Conservation (phyloP, 1,140 invertebrate species). For the Drosophila mauritiana region DNA sequence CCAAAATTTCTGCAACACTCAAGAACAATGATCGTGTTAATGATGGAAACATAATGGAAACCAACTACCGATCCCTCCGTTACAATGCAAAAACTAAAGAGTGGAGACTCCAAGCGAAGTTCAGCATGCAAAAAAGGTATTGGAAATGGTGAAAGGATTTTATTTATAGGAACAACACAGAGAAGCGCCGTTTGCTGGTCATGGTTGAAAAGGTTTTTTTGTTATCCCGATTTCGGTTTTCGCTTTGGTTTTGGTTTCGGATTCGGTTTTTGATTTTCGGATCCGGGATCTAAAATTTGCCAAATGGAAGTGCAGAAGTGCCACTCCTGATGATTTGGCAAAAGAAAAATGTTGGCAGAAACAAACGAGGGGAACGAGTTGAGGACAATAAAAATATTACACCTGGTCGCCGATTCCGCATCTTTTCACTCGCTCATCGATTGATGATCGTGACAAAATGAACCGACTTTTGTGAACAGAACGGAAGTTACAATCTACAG, state of each 20-base stretch:
- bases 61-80: conserved; percentile 35
- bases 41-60: conserved; percentile 77
- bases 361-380: conserved; percentile 71
- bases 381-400: conserved; percentile 55
- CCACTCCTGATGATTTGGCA: conserved; percentile 44
- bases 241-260: conserved; percentile 28
- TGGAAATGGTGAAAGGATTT: conserved; percentile 67
- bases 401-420: conserved; percentile 51
- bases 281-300: conserved; percentile 21
- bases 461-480: conserved; percentile 14
- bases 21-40: conserved; percentile 78
- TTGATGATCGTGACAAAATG: conserved; percentile 35
- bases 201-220: conserved; percentile 44
- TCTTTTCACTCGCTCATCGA: conserved; percentile 18
- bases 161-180: conserved; percentile 3
- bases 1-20: conserved; percentile 40
- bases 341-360: conserved; percentile 37
- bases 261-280: conserved; percentile 28
- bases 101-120: conserved; percentile 27
- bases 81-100: conserved; percentile 68
- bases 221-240: conserved; percentile 8
- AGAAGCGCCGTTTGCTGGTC: conserved; percentile 31
- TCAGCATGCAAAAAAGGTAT: conserved; percentile 55
- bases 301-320: conserved; percentile 30
- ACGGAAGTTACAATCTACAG: conserved; percentile 44